Conservation (phyloP, 2,888 invertebrate genomes). For the Mystacides longicornis region DNA sequence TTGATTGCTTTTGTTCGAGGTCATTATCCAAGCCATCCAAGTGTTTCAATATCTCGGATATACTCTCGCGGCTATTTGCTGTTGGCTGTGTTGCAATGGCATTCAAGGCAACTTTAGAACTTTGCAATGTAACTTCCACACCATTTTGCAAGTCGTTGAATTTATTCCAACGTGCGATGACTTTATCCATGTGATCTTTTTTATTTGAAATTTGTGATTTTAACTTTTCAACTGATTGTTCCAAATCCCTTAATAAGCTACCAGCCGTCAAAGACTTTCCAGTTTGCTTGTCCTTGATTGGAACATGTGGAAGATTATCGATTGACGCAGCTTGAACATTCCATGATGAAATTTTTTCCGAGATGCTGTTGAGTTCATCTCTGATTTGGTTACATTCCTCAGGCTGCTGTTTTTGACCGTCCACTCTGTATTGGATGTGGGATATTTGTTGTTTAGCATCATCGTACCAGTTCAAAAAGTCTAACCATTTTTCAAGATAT, state of each 20-base stretch:
- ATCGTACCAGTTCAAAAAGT: conserved; percentile 72
- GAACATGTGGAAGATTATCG: conserved; percentile 60
- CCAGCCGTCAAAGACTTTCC: conserved; percentile 67
- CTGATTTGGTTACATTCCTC: conserved; percentile 63
- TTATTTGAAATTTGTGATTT: conserved; percentile 60
- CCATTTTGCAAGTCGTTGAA: conserved; percentile 68
- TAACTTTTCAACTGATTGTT: conserved; percentile 60
- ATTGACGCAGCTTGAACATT: conserved; percentile 60
- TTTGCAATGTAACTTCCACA: conserved; percentile 57
- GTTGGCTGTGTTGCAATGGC: conserved; percentile 48
- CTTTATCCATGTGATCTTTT: conserved; percentile 59
- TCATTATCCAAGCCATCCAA: conserved; percentile 50
- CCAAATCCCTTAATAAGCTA: conserved; percentile 63
- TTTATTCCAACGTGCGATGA: conserved; percentile 68
- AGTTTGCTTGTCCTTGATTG: conserved; percentile 62
- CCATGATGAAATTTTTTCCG: conserved; percentile 62
- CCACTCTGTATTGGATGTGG: conserved; percentile 73
- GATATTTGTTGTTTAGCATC: conserved; percentile 72
- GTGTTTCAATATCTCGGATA: conserved; percentile 45
- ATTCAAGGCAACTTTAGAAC: conserved; percentile 49
- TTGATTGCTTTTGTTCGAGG: conserved; percentile 50
- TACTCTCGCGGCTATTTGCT: conserved; percentile 42
- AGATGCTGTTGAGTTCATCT: conserved; percentile 61
- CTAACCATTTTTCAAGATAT: conserved; percentile 74
- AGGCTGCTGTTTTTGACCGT: conserved; percentile 63